These are phyloP conservation scores for Phyto melanocephala DNA, from an alignment of 2,888 invertebrate species.

Conservation along the genomic window DNA sequence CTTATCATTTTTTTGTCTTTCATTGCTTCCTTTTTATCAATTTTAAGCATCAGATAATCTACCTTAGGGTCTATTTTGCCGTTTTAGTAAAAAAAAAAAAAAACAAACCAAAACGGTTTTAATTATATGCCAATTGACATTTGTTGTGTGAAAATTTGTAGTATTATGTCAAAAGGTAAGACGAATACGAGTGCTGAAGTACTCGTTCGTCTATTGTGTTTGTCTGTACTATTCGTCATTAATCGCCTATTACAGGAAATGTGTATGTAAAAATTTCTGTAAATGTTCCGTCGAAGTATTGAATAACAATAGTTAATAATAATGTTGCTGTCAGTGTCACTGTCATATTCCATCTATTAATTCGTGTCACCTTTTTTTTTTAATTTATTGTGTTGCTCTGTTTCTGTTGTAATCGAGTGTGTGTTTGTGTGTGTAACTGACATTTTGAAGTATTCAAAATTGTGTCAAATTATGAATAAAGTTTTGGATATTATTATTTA, in stretches of 20 bases:
- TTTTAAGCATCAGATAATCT: constrained; percentile 57
- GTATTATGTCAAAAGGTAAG: constrained; percentile 9
- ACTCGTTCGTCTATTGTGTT: constrained; percentile 2
- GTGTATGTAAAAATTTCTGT: constrained; percentile 31
- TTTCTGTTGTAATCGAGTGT: constrained; percentile 16
- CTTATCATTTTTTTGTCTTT: constrained; percentile 15
- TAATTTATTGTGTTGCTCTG: constrained; percentile 5
- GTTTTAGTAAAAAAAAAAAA: background rate
- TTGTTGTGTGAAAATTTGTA: constrained; percentile 55
- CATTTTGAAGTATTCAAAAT: background rate
- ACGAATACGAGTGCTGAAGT: background rate
- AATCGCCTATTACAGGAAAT: constrained; percentile 53
- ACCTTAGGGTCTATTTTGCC: constrained; percentile 17
- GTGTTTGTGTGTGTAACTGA: background rate
- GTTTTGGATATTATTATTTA: background rate
- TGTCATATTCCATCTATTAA: constrained; percentile 47
- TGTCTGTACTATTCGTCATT: constrained; percentile 37
- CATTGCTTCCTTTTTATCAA: constrained; percentile 38
- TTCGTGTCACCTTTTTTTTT: constrained; percentile 46
- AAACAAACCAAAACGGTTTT: constrained; percentile 13
- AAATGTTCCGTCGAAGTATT: constrained; percentile 6
- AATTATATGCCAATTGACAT: constrained; percentile 43
- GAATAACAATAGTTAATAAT: background rate
- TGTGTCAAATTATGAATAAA: background rate
- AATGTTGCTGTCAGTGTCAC: constrained; percentile 40